Evolutionary conservation across 1,140 invertebrate genomes (phyloP), one percentile per base, ranked within the genome.

Genomic region (Ptiloglossa arizonensis): DNA sequence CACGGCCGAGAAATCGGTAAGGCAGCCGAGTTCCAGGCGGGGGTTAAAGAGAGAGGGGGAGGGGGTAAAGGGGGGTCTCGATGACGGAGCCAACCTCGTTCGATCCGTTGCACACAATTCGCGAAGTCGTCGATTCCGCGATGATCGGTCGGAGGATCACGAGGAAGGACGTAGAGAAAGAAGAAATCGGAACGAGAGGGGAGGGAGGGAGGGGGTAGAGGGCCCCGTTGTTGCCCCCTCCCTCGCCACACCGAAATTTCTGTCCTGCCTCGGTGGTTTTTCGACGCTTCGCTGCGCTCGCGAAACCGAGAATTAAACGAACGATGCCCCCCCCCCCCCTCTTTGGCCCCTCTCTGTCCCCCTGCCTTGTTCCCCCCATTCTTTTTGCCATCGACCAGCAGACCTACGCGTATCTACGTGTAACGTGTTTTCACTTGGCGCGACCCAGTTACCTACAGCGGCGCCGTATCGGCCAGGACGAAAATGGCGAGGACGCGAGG

Each of bases 401-500:
- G 54, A 64, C 54, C 78, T 83, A 83, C 70, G 72, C 71, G 68
- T 81, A 79, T 81, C 64, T 80, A 83, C 80, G 62, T 82, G 66
- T 76, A 79, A 78, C 52, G 74, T 70, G 84, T 87, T 89, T 89
- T 89, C 88, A 89, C 88, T 89, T 89, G 86, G 81, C 73, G 32
- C 69, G 87, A 87, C 88, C 88, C 57, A 88, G 87, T 85, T 86
- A 63, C 11, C 27, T 32, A 38, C 35, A 72, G 32, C 11, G 19
- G 22, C 46, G 6, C 70, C 29, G 22, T 35, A 74, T 72, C 64
- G 24, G 27, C 17, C 76, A 82, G 70, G 78, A 85, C 79, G 76
- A 75, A 76, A 63, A 80, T 62, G 64, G 64, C 70, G 62, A 69
- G 81, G 85, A 81, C 79, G 56, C 41, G 44, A 35, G n/a, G 52